Evolutionary conservation across 2,797 vertebrate genomes (phyloP).

Genomic region (Hozukius guyotensis): DNA sequence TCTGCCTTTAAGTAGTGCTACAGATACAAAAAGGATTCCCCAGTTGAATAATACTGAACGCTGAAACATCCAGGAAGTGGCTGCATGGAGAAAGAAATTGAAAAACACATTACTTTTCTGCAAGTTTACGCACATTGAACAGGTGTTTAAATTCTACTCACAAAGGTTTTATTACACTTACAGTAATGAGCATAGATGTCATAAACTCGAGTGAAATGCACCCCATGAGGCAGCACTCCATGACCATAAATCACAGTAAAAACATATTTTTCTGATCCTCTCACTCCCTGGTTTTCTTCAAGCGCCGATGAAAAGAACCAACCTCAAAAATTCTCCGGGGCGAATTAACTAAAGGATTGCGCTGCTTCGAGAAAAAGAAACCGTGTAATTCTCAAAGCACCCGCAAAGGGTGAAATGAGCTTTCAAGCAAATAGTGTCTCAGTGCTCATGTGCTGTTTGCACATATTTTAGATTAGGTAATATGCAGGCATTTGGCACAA

Average conservation of each 20-base stretch:
- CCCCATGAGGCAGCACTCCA: not conserved
- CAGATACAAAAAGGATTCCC: no score
- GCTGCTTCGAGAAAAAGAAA: not conserved
- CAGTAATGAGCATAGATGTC: not conserved
- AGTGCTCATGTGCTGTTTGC: not conserved
- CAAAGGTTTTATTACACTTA: not conserved
- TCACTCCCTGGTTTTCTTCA: not conserved
- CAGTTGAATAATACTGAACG: no score
- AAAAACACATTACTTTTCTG: not conserved
- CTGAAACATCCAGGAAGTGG: no score
- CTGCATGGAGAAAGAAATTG: no score
- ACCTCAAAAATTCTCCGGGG: not conserved
- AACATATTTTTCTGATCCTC: not conserved
- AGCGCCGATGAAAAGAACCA: not conserved
- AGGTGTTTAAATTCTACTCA: not conserved
- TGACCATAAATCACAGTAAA: not conserved
- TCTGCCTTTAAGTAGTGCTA: no score
- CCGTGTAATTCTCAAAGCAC: not conserved
- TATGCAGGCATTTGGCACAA: not conserved
- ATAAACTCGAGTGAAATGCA: not conserved
- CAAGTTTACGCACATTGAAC: not conserved
- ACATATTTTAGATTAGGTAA: not conserved
- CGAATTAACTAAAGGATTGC: not conserved
- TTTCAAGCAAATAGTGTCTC: not conserved
- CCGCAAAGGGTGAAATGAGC: not conserved